These are phyloP conservation scores for Acanthosepion lycidas DNA, from an alignment of 2,888 invertebrate genomes.

Conservation along the genomic window DNA sequence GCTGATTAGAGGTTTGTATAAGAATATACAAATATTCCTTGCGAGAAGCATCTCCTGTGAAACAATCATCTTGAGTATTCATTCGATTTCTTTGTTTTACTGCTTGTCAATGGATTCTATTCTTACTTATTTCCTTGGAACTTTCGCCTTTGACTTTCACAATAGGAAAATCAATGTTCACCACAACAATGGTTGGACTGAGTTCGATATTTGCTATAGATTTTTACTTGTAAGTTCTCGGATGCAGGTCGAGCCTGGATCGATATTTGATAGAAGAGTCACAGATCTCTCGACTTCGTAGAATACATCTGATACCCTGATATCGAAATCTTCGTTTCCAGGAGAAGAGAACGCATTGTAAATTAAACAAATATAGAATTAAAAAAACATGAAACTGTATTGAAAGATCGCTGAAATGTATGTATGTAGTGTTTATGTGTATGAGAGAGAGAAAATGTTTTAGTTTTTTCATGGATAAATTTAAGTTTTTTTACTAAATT, in stretches of 20 bases:
- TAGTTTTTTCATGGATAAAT: no score
- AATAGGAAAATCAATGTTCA: background rate
- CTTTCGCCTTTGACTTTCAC: background rate
- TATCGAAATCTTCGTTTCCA: no score
- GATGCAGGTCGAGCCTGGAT: background rate
- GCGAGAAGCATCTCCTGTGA: background rate
- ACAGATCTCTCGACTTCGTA: background rate
- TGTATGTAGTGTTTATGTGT: no score
- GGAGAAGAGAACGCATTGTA: no score
- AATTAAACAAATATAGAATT: no score
- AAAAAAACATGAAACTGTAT: no score
- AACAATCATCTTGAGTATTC: slow-evolving; percentile 33
- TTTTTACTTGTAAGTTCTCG: background rate
- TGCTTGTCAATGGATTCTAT: slow-evolving; percentile 33
- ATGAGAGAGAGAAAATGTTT: no score
- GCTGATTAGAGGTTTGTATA: background rate
- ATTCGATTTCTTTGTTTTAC: background rate
- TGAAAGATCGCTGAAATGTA: no score
- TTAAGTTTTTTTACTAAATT: no score
- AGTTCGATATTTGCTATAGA: background rate
- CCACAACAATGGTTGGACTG: background rate
- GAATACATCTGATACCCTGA: background rate
- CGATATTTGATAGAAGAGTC: background rate
- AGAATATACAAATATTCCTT: background rate
- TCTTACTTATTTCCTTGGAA: background rate